phyloP scores from a whole-genome alignment of 2,888 invertebrate species.

The Exocentrus adspersus region DNA sequence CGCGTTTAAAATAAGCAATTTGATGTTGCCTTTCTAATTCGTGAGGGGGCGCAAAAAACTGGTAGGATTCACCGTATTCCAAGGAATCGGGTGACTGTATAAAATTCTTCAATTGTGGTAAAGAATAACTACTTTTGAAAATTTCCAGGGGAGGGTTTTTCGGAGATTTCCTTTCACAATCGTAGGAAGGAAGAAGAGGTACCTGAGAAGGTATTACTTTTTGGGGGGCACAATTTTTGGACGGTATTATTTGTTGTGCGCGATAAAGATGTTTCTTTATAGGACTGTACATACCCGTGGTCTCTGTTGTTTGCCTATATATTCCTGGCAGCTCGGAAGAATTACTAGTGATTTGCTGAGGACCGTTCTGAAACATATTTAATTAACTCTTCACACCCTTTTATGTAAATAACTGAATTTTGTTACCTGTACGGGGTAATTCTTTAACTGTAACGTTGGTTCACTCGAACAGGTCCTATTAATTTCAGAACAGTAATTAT shows the following conservation, averaged over 20 bases:
- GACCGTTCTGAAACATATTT: constrained; percentile 59
- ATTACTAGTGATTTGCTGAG: constrained; percentile 53
- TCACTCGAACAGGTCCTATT: constrained; percentile 61
- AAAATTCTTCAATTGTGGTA: constrained; percentile 51
- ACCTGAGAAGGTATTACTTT: constrained; percentile 57
- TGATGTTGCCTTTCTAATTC: constrained; percentile 9
- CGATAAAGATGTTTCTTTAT: constrained; percentile 58
- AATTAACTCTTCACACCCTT: too few species aligned
- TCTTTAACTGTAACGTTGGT: constrained; percentile 68
- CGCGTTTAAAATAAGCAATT: neutral
- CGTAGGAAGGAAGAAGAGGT: constrained; percentile 48
- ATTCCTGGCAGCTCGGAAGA: constrained; percentile 56
- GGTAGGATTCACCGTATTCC: constrained; percentile 26
- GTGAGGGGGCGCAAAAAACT: constrained; percentile 14
- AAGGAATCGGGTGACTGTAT: constrained; percentile 16
- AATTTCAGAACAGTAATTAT: constrained; percentile 74
- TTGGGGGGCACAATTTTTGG: constrained; percentile 60
- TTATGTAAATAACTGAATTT: constrained; percentile 2
- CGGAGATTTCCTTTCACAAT: constrained; percentile 37
- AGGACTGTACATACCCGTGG: constrained; percentile 63
- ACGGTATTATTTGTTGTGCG: constrained; percentile 59
- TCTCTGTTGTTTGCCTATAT: constrained; percentile 62
- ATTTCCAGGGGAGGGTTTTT: constrained; percentile 42
- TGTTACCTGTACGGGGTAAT: constrained; percentile 65
- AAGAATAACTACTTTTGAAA: constrained; percentile 53